Evolutionary conservation across 2,113 vertebrate genomes (phyloP), one percentile per base, ranked within the genome.

Genomic region (Pongo abelii): DNA sequence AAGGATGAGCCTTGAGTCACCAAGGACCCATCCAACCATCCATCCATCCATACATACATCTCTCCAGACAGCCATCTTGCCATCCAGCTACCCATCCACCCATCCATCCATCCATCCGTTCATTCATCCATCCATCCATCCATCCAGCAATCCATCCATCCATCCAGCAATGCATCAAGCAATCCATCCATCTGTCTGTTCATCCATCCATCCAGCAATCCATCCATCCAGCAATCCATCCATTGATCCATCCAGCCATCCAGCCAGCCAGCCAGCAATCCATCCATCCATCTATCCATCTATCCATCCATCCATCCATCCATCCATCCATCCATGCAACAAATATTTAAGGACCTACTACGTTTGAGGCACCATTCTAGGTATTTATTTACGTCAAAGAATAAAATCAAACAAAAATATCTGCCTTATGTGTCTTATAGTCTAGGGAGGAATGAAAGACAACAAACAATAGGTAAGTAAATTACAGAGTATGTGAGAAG

Each of bases 321-420:
- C 2, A 27, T 61, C 59, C 59, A 61, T 25, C 23, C 9, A 74
- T 23, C 13, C 43, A 69, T 35, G 14, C 32, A 75, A 20, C 35
- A 85, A 69, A 57, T 43, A 80, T 83, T 50, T 87, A 86, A 94
- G 74, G 14, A 85, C 43, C 27, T 77, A 35, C 18, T 89, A 22
- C 70, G n/a, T 74, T 59, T 72, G 18, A 74, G 16, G 13, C 16
- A 69, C 10, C 40, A 75, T 57, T 48, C 48, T 81, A 89, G 32
- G 32, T 52, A 80, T 14, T 80, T 81, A 23, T 50, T 72, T 93
- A 89, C 12, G 40, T 93, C 14, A 69, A 87, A 80, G 64, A 91
- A 61, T 72, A 86, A 84, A 87, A n/a, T 7, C 43, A 70, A 17
- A 88, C 30, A 95, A 72, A 79, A 91, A 35, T 46, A 3, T 35